phyloP scores from a whole-genome alignment of 2,888 invertebrate genomes.

The Ichneumon xanthorius region DNA sequence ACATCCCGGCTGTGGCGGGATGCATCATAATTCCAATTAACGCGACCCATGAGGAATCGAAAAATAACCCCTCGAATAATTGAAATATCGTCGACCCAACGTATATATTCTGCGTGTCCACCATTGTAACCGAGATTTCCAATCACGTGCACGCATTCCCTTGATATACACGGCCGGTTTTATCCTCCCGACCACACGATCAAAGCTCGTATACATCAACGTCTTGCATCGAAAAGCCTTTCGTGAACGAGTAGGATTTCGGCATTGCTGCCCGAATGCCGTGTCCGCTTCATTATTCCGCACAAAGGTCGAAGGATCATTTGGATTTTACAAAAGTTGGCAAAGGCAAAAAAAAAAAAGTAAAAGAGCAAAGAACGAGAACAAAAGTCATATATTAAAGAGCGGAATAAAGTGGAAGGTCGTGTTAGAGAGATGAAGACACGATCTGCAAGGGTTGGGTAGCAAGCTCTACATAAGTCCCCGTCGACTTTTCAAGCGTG shows the following conservation, averaged over 20 bases:
- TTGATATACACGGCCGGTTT: neutral
- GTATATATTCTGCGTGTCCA: neutral
- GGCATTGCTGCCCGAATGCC: neutral
- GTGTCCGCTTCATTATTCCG: neutral
- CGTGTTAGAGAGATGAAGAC: slow-evolving; percentile 54
- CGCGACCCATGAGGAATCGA: neutral
- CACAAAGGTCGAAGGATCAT: slow-evolving; percentile 16
- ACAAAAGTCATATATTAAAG: neutral
- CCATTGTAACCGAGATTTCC: slow-evolving; percentile 2
- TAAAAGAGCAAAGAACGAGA: neutral
- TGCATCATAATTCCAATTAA: neutral
- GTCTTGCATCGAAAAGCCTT: neutral
- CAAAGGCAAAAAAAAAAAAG: neutral
- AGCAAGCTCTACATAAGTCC: slow-evolving; percentile 62
- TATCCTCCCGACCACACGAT: neutral
- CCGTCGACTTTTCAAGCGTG: slow-evolving; percentile 70
- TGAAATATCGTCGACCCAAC: slow-evolving; percentile 1
- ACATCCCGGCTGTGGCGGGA: neutral
- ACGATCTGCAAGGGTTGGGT: slow-evolving; percentile 27
- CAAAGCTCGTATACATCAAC: neutral
- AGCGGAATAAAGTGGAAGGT: slow-evolving; percentile 11
- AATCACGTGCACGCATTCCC: slow-evolving; percentile 3
- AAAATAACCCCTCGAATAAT: slow-evolving; percentile 1
- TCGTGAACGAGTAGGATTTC: neutral
- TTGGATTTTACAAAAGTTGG: neutral